phyloP scores from a whole-genome alignment of 2,888 invertebrate species.

The Lasioglossum pauxillum region DNA sequence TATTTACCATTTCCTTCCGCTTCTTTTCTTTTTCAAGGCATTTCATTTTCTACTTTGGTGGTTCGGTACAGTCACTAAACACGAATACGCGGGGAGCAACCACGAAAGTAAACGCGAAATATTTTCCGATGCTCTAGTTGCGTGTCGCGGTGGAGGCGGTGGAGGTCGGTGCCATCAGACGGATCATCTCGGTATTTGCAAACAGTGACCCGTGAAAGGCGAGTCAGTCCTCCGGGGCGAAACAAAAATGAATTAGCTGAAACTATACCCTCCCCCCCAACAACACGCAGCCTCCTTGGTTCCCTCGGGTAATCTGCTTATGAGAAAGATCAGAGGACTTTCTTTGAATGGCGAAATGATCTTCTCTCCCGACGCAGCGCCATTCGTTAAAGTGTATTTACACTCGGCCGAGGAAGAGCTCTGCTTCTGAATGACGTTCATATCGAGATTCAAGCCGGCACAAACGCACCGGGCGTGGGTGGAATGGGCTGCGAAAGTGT shows the following conservation, averaged over 20 bases:
- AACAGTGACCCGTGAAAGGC: conserved; percentile 4
- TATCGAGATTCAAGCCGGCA: not conserved
- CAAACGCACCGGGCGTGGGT: conserved; percentile 5
- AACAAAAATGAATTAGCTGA: conserved; percentile 54
- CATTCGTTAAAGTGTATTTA: conserved; percentile 35
- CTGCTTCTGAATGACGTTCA: conserved; percentile 35
- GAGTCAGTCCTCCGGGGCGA: not conserved
- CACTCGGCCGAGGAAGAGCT: conserved; percentile 15
- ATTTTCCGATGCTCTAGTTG: not conserved
- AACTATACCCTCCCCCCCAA: conserved; percentile 1
- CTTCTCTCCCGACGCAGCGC: not conserved
- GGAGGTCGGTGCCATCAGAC: not conserved
- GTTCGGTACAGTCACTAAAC: not conserved
- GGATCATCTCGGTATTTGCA: not conserved
- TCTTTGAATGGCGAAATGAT: conserved; percentile 2
- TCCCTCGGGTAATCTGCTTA: conserved; percentile 28
- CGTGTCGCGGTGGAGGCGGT: not conserved
- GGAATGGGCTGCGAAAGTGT: conserved; percentile 33
- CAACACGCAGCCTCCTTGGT: not conserved
- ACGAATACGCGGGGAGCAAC: not conserved
- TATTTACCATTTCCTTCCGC: not conserved
- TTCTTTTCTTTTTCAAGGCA: not conserved
- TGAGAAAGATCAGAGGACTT: conserved; percentile 4
- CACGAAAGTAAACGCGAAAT: not conserved
- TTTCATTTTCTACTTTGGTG: conserved; percentile 7